Conservation (phyloP, 92 coral and sea anemone genomes). For the Porites divaricata region DNA sequence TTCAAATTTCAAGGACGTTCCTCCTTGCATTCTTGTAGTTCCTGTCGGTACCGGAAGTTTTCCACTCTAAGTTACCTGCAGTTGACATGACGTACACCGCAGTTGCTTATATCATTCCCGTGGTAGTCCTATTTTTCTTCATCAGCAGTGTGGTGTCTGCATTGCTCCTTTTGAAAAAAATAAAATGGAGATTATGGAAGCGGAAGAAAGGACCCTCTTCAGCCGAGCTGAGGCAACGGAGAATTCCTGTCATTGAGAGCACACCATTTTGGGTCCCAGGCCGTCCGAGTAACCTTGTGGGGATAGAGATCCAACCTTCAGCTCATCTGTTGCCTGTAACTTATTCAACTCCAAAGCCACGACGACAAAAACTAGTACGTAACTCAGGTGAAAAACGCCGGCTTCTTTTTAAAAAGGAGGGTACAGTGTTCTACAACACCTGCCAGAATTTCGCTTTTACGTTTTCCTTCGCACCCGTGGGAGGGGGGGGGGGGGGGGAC, state of each 20-base stretch:
- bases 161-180: conserved; percentile 36
- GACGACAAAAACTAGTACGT: conserved; percentile 13
- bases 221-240: conserved; percentile 48
- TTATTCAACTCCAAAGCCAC: conserved; percentile 59
- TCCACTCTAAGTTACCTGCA: not conserved
- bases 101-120: conserved; percentile 11
- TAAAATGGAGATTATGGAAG: not conserved
- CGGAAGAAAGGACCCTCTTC: conserved; percentile 36
- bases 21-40: too few relatives aligned
- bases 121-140: conserved; percentile 18
- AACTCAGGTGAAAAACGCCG: not conserved
- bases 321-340: conserved; percentile 56
- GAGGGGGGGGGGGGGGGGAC: too few relatives aligned
- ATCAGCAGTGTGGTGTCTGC: conserved; percentile 10
- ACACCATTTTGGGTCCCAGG: conserved; percentile 73
- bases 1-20: too few relatives aligned
- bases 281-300: conserved; percentile 44
- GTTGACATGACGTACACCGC: conserved; percentile 17
- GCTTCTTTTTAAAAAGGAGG: not conserved
- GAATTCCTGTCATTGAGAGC: conserved; percentile 71
- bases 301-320: conserved; percentile 78
- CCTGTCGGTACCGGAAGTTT: not conserved
- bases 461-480: too few relatives aligned
- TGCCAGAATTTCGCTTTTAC: too few relatives aligned
- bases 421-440: too few relatives aligned